Percentiles rank a stretch among this genome's conserved stretches.
phyloP scores from a whole-genome alignment of 1,140 invertebrate species.

The Calliopsis andreniformis region DNA sequence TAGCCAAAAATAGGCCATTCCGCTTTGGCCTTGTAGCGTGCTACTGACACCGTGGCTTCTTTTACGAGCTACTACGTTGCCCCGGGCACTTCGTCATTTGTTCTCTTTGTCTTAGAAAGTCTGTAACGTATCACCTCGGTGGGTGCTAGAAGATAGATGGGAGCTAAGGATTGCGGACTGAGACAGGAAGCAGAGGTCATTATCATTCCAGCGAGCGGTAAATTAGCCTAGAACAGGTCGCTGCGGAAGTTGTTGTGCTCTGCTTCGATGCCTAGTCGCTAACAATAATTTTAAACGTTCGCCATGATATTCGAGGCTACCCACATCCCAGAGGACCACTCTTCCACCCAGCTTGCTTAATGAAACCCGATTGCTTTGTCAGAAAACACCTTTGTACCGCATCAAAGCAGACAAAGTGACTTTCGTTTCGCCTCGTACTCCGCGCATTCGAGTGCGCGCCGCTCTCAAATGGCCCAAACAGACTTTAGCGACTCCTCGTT shows the following conservation, averaged over 20 bases:
- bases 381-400: too few species aligned
- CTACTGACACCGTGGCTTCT: conserved; percentile 25
- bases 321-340: too few species aligned
- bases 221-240: conserved; percentile 64
- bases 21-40: background rate
- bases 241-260: conserved; percentile 12
- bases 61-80: background rate
- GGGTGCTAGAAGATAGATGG: background rate
- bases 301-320: background rate
- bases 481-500: too few species aligned
- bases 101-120: conserved; percentile 3
- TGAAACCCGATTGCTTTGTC: too few species aligned
- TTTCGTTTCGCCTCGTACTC: too few species aligned
- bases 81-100: background rate
- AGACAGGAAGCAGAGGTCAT: conserved; percentile 32
- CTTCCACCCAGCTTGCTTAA: too few species aligned
- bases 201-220: conserved; percentile 50
- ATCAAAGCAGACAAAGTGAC: too few species aligned
- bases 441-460: too few species aligned
- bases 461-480: too few species aligned
- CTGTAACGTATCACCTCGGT: background rate
- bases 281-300: background rate
- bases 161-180: background rate
- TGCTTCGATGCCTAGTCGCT: background rate
- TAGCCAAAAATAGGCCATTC: conserved; percentile 46